A percentile compares a stretch with the other conserved stretches of the same genome.
These are phyloP conservation scores for Dreissena polymorpha DNA, from an alignment of 1,140 invertebrate species.

Conservation along the genomic window DNA sequence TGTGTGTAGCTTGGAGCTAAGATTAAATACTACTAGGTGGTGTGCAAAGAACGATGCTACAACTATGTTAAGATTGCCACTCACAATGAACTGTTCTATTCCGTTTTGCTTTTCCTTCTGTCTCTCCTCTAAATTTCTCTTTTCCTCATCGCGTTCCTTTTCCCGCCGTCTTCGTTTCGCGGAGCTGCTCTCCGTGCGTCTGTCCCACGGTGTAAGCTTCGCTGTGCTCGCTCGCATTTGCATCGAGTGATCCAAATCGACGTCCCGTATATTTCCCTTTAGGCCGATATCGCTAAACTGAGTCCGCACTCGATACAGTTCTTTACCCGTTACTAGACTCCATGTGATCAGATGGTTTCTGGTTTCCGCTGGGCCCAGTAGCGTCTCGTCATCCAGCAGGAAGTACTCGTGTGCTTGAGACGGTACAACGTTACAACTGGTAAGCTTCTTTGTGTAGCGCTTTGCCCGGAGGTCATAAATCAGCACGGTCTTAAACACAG, in stretches of 20 bases:
- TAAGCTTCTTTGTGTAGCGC: conserved; percentile 70
- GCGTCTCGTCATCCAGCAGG: conserved; percentile 71
- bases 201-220: conserved; percentile 76
- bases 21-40: conserved; percentile 77
- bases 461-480: conserved; percentile 74
- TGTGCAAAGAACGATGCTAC: conserved; percentile 78
- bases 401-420: conserved; percentile 75
- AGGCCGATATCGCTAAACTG: conserved; percentile 69
- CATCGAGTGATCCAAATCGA: conserved; percentile 35
- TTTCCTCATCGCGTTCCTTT: conserved; percentile 67
- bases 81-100: conserved; percentile 76
- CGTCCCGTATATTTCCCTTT: conserved; percentile 40
- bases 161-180: conserved; percentile 67
- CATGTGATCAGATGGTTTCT: conserved; percentile 76
- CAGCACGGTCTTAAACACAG: conserved; percentile 74
- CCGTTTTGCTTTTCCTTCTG: conserved; percentile 75
- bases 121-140: conserved; percentile 66
- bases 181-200: conserved; percentile 67
- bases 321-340: conserved; percentile 73
- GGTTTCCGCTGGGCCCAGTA: conserved; percentile 75
- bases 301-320: conserved; percentile 70
- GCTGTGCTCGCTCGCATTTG: conserved; percentile 53
- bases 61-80: conserved; percentile 73
- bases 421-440: conserved; percentile 75
- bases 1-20: conserved; percentile 65